Percentiles rank a stretch among this genome's conserved stretches.
phyloP scores from a whole-genome alignment of 2,797 vertebrate species.

The Microcaecilia unicolor region DNA sequence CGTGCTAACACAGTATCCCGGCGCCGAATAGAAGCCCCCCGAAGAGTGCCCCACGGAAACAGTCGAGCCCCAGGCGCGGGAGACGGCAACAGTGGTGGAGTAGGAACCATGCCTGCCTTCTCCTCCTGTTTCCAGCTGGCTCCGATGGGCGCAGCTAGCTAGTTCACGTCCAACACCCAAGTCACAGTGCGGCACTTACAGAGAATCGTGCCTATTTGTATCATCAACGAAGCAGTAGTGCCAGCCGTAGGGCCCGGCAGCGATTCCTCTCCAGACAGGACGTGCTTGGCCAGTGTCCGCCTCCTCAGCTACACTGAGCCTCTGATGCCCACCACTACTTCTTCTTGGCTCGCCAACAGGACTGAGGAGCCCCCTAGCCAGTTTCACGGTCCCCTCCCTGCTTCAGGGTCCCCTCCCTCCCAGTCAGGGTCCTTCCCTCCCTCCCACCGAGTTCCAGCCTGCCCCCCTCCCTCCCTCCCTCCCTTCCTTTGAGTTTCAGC shows the following conservation, averaged over 20 bases:
- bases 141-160: conserved; percentile 40
- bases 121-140: conserved; percentile 70
- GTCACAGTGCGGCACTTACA: conserved; percentile 65
- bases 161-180: conserved; percentile 72
- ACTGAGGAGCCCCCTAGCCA: not conserved
- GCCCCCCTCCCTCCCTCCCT: too few relatives aligned
- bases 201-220: conserved; percentile 51
- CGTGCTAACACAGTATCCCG: conserved; percentile 76
- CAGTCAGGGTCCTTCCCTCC: too few relatives aligned
- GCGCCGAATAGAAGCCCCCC: conserved; percentile 20
- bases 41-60: conserved; percentile 7
- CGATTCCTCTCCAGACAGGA: conserved; percentile 22
- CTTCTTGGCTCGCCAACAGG: not conserved
- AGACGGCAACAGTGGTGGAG: conserved; percentile 8
- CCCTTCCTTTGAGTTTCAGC: too few relatives aligned
- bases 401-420: too few relatives aligned
- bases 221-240: conserved; percentile 29
- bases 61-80: conserved; percentile 8
- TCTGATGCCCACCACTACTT: not conserved
- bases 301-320: not conserved
- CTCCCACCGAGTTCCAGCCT: too few relatives aligned
- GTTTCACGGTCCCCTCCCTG: too few relatives aligned
- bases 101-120: conserved; percentile 76
- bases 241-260: conserved; percentile 7
- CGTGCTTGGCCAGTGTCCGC: not conserved